phyloP scores from a whole-genome alignment of 2,888 invertebrate species.

The Papilio elwesi region DNA sequence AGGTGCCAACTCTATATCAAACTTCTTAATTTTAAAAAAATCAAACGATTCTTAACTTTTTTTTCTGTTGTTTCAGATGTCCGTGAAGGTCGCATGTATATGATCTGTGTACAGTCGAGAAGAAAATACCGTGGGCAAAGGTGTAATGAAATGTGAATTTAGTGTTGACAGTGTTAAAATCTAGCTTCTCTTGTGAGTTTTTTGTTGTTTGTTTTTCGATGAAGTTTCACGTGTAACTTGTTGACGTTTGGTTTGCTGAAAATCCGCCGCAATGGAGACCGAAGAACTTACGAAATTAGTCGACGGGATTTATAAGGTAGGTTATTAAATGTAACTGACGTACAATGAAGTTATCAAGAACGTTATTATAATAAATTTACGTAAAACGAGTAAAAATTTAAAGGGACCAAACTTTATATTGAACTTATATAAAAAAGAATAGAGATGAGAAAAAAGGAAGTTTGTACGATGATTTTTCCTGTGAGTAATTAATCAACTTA shows the following conservation, averaged over 20 bases:
- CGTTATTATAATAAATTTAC: background rate
- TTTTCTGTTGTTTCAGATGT: slow-evolving; percentile 80
- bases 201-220: slow-evolving; percentile 65
- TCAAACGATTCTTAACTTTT: slow-evolving; percentile 44
- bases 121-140: slow-evolving; percentile 51
- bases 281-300: slow-evolving; percentile 95
- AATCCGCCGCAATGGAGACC: slow-evolving; percentile 88
- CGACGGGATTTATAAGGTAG: slow-evolving; percentile 95
- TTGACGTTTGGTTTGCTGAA: slow-evolving; percentile 60
- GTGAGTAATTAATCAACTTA: no score
- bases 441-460: no score
- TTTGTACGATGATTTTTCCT: no score
- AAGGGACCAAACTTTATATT: no score
- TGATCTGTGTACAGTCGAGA: slow-evolving; percentile 63
- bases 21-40: slow-evolving; percentile 12
- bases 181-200: slow-evolving; percentile 62
- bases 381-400: no score
- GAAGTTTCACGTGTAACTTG: slow-evolving; percentile 76
- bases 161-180: slow-evolving; percentile 74
- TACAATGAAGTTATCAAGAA: slow-evolving; percentile 25
- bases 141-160: slow-evolving; percentile 80
- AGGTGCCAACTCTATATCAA: slow-evolving; percentile 27
- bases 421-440: no score
- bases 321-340: slow-evolving; percentile 46
- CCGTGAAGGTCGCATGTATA: slow-evolving; percentile 69